phyloP scores from a whole-genome alignment of 2,113 vertebrate genomes.

The Catharus bicknelli region DNA sequence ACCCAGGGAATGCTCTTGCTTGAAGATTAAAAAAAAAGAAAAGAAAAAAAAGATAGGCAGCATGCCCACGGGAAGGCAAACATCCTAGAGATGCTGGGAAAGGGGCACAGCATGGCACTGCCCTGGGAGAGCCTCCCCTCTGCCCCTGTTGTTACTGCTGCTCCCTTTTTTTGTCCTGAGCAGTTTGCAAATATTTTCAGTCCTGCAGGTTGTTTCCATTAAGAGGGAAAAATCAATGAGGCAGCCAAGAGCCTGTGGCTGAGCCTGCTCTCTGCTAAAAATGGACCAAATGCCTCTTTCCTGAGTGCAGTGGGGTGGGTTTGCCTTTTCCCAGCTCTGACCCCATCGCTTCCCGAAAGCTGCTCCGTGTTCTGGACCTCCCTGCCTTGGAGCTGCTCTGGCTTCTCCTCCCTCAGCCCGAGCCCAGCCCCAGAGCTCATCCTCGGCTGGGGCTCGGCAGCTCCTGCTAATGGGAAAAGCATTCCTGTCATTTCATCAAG shows the following conservation, averaged over 20 bases:
- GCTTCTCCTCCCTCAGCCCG: neutral
- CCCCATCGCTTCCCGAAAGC: neutral
- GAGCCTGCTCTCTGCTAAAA: conserved; percentile 44
- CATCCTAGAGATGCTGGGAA: neutral
- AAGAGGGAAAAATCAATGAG: conserved; percentile 62
- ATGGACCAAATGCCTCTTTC: neutral
- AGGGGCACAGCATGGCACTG: neutral
- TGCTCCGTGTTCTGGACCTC: fast-evolving
- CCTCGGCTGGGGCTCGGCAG: neutral
- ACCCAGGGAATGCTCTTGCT: neutral
- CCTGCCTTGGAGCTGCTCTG: neutral
- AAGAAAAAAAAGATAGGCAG: neutral
- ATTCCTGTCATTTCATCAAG: conserved; percentile 32
- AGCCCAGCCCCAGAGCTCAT: fast-evolving
- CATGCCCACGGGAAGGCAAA: neutral
- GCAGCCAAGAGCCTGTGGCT: conserved; percentile 55
- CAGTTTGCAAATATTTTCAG: conserved; percentile 67
- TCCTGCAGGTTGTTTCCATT: conserved; percentile 68
- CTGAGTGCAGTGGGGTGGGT: neutral
- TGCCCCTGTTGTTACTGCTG: conserved; percentile 12
- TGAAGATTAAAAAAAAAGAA: neutral
- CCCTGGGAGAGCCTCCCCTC: conserved; percentile 10
- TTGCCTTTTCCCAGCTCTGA: neutral
- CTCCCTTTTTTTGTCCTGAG: conserved; percentile 55
- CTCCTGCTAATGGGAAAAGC: conserved; percentile 1